Evolutionary conservation across 2,797 vertebrate genomes (phyloP).

Genomic region (Staurois parvus): DNA sequence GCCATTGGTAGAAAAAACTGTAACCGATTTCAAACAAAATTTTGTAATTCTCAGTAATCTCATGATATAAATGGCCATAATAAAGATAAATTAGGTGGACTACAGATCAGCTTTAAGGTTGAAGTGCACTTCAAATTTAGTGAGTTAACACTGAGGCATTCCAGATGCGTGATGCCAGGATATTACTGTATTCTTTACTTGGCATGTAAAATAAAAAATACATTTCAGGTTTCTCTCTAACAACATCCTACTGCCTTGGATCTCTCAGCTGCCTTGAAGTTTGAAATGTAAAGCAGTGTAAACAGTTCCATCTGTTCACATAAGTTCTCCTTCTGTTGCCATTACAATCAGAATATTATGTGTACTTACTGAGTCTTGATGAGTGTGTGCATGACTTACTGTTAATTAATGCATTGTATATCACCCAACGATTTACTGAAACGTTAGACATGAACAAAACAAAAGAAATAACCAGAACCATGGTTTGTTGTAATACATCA

Average conservation of each 20-base stretch:
- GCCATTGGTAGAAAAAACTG: too few relatives aligned
- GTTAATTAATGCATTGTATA: not conserved
- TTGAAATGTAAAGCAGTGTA: constrained; percentile 21
- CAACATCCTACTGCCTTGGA: constrained; percentile 6
- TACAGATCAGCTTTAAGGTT: too few relatives aligned
- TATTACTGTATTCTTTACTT: not conserved
- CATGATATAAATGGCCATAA: too few relatives aligned
- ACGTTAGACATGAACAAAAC: too few relatives aligned
- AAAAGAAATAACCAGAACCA: too few relatives aligned
- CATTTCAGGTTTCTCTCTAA: not conserved
- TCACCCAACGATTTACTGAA: too few relatives aligned
- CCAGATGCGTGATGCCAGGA: not conserved
- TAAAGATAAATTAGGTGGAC: too few relatives aligned
- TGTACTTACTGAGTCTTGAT: not conserved
- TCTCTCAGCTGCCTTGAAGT: constrained; percentile 8
- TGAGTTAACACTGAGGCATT: too few relatives aligned
- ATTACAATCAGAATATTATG: constrained; percentile 13
- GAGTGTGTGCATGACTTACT: not conserved
- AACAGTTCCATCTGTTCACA: constrained; percentile 45
- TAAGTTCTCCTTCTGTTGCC: constrained; percentile 32
- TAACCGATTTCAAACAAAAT: too few relatives aligned
- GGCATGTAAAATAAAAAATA: not conserved
- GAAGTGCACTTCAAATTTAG: too few relatives aligned
- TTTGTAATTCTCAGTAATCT: too few relatives aligned
- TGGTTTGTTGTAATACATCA: too few relatives aligned